Percentiles rank a stretch among this genome's conserved stretches.
Conservation (phyloP, 2,113 vertebrate species). For the Chaenogobius annularis region DNA sequence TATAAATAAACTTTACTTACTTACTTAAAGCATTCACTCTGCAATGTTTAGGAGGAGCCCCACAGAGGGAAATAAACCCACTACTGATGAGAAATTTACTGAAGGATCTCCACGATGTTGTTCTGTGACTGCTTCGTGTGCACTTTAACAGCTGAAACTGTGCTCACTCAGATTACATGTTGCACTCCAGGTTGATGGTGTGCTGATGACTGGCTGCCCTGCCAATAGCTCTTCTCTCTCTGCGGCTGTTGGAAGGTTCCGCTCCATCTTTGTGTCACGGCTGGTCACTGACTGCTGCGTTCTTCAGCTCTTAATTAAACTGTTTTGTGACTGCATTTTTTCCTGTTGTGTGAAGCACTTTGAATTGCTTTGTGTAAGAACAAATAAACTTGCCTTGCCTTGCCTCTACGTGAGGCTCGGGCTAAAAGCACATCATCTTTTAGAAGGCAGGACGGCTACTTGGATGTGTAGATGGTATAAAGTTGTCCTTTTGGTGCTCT, state of each 20-base stretch:
- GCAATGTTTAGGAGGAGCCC: too few relatives aligned
- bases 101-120: neutral
- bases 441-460: too few relatives aligned
- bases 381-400: too few relatives aligned
- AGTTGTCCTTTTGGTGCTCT: too few relatives aligned
- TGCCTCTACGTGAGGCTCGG: constrained; percentile 13
- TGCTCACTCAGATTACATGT: neutral
- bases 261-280: constrained; percentile 21
- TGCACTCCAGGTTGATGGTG: neutral
- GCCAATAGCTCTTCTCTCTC: constrained; percentile 7
- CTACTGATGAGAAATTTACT: neutral
- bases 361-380: too few relatives aligned
- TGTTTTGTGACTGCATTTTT: too few relatives aligned
- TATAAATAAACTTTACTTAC: too few relatives aligned
- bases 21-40: too few relatives aligned
- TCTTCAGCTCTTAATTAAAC: too few relatives aligned
- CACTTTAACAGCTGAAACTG: neutral
- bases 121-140: neutral
- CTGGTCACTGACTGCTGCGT: neutral
- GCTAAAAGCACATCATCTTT: constrained; percentile 1
- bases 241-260: constrained; percentile 1
- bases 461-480: too few relatives aligned
- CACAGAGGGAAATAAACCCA: too few relatives aligned
- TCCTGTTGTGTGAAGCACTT: too few relatives aligned
- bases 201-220: neutral